Conservation (phyloP, 2,113 vertebrate genomes). For the Pomatorhinus ruficollis region DNA sequence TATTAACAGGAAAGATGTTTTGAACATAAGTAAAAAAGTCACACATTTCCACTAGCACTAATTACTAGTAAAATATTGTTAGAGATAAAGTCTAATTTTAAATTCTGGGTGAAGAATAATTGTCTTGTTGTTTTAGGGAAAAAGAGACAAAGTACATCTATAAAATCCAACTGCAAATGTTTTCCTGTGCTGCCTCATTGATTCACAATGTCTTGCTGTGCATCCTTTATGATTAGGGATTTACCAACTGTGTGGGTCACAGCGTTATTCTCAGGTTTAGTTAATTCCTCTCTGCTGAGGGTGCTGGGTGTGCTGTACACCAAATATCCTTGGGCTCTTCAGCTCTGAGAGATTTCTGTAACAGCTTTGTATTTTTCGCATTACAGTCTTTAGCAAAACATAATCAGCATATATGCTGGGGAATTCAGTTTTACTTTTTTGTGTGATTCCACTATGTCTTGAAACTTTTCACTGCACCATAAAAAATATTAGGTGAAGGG, state of each 20-base stretch:
- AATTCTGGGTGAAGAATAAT: not conserved
- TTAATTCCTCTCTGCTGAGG: constrained; percentile 2
- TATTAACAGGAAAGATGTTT: not conserved
- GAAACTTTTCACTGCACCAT: not conserved
- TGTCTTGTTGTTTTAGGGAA: not conserved
- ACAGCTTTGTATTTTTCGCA: not conserved
- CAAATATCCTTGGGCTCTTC: not conserved
- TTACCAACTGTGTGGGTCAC: not conserved
- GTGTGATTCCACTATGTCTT: not conserved
- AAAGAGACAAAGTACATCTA: not conserved
- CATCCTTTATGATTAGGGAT: not conserved
- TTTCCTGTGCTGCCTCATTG: not conserved
- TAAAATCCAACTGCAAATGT: constrained; percentile 14
- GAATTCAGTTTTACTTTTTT: not conserved
- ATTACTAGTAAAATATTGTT: not conserved
- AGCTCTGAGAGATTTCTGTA: not conserved
- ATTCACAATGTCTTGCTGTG: not conserved
- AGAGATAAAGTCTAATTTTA: not conserved
- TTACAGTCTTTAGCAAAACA: not conserved
- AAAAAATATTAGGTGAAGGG: not conserved
- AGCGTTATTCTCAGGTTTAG: not conserved
- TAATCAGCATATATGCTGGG: not conserved
- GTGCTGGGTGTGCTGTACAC: not conserved
- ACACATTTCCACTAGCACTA: not conserved
- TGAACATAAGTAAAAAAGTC: not conserved